phyloP scores from a whole-genome alignment of 1,140 invertebrate species.

The Drosophila tropicalis region DNA sequence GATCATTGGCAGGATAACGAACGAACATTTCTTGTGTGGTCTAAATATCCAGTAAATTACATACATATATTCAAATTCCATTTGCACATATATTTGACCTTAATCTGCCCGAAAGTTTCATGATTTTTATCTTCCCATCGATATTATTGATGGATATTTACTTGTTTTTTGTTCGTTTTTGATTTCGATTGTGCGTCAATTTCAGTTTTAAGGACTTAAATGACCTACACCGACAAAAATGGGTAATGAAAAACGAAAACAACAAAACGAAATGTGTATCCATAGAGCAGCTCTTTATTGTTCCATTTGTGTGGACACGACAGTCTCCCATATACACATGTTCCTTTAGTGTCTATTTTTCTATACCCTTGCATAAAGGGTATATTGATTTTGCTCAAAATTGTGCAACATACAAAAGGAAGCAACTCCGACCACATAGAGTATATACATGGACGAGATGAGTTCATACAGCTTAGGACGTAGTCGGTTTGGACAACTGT shows the following conservation, averaged over 20 bases:
- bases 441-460: too few relatives aligned
- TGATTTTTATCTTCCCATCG: slow-evolving; percentile 34
- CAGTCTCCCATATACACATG: neutral
- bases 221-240: neutral
- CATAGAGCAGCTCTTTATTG: neutral
- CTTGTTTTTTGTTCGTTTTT: slow-evolving; percentile 2
- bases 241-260: too few relatives aligned
- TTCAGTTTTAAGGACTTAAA: slow-evolving; percentile 38
- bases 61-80: neutral
- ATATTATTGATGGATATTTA: slow-evolving; percentile 27
- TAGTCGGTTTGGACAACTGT: too few relatives aligned
- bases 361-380: too few relatives aligned
- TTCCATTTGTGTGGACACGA: slow-evolving; percentile 19
- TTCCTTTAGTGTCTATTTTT: too few relatives aligned
- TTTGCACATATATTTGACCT: neutral
- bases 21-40: too few relatives aligned
- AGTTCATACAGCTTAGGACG: too few relatives aligned
- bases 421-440: too few relatives aligned
- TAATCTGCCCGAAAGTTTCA: slow-evolving; percentile 1
- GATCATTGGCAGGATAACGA: too few relatives aligned
- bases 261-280: neutral
- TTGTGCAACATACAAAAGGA: too few relatives aligned
- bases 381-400: too few relatives aligned
- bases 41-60: neutral
- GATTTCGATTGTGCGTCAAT: slow-evolving; percentile 42